Evolutionary conservation across 2,797 vertebrate genomes (phyloP).

Genomic region (Parauchenoglanis ngamensis): DNA sequence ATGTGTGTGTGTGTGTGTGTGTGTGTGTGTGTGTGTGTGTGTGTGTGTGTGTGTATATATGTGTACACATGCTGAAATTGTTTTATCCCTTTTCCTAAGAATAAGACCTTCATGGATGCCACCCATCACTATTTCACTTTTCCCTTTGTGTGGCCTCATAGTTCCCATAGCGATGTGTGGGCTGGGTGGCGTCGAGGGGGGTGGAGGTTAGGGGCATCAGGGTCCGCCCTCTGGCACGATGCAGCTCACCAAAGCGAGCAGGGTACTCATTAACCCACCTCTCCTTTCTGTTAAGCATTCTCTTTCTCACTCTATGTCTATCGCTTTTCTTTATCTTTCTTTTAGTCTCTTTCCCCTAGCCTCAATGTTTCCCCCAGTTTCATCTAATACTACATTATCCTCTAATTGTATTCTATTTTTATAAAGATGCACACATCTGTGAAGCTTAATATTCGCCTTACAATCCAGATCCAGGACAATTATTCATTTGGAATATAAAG

Average conservation of each 20-base stretch:
- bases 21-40: too few species aligned
- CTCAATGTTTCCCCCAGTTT: background rate
- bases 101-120: conserved; percentile 56
- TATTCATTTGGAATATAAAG: background rate
- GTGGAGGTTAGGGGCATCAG: conserved; percentile 71
- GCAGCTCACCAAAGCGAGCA: conserved; percentile 64
- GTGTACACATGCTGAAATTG: background rate
- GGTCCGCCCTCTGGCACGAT: conserved; percentile 57
- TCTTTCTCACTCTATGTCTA: conserved; percentile 13
- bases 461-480: too few species aligned
- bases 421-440: background rate
- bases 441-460: background rate
- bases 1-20: too few species aligned
- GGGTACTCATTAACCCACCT: conserved; percentile 76
- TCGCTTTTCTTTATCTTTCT: conserved; percentile 25
- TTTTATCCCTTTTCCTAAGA: conserved; percentile 31
- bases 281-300: conserved; percentile 68
- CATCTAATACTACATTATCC: background rate
- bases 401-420: background rate
- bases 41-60: too few species aligned
- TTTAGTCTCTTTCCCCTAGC: background rate
- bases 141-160: conserved; percentile 70
- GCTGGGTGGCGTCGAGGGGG: conserved; percentile 68
- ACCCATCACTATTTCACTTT: conserved; percentile 54
- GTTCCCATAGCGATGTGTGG: conserved; percentile 80